These are phyloP conservation scores for Choloepus hoffmanni DNA, from an alignment of 2,113 vertebrate species.

Conservation along the genomic window DNA sequence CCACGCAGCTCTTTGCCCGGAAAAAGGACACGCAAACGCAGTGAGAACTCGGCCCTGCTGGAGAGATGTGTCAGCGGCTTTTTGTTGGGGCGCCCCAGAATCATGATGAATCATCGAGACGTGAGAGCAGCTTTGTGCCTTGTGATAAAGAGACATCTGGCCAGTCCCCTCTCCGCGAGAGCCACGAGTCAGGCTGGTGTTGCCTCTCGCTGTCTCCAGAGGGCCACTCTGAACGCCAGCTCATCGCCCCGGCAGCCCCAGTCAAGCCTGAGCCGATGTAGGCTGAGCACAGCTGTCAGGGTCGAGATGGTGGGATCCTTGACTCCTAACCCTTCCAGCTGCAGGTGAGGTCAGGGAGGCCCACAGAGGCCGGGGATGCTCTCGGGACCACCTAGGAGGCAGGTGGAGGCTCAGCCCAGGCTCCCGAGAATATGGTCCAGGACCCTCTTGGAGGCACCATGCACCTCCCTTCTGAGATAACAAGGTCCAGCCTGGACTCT, in stretches of 20 bases:
- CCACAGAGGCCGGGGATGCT: too few species aligned
- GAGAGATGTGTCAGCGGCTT: fast-evolving
- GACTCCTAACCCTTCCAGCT: background rate
- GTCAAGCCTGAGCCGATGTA: background rate
- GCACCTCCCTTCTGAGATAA: background rate
- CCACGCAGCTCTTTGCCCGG: background rate
- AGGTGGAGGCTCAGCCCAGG: too few species aligned
- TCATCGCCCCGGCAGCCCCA: fast-evolving
- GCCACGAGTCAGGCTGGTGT: fast-evolving
- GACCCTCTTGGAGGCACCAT: fast-evolving
- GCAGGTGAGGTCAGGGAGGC: fast-evolving
- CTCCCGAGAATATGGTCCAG: too few species aligned
- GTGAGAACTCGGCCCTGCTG: fast-evolving
- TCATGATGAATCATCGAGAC: background rate
- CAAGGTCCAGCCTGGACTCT: too few species aligned
- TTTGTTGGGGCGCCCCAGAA: background rate
- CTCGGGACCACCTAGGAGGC: too few species aligned
- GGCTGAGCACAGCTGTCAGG: background rate
- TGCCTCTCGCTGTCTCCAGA: fast-evolving
- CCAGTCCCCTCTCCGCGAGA: fast-evolving
- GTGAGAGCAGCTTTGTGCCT: background rate
- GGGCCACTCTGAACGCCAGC: background rate
- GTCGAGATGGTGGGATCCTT: background rate
- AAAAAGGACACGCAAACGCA: fast-evolving
- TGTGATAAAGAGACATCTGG: background rate